Conservation (phyloP, 2,113 vertebrate genomes). For the Xenopus tropicalis region DNA sequence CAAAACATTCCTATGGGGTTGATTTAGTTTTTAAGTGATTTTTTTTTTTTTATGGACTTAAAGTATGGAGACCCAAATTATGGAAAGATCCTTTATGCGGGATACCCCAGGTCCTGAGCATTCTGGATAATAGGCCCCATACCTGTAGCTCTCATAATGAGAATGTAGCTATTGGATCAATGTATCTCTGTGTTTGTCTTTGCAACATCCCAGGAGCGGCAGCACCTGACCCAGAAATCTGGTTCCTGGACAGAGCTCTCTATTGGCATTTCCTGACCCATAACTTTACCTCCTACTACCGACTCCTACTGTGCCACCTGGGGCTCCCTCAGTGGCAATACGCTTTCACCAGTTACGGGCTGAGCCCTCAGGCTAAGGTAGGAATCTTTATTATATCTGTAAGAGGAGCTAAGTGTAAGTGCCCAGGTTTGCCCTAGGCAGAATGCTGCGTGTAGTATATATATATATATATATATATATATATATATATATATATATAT, state of each 20-base stretch:
- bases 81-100: too few relatives aligned
- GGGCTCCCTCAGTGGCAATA: constrained; percentile 97
- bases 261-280: constrained; percentile 91
- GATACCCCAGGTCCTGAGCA: too few relatives aligned
- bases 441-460: not conserved
- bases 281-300: constrained; percentile 89
- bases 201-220: constrained; percentile 61
- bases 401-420: too few relatives aligned
- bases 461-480: not conserved
- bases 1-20: too few relatives aligned
- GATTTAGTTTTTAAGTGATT: too few relatives aligned
- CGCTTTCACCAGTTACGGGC: constrained; percentile 84
- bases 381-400: constrained; percentile 1
- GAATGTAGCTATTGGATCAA: too few relatives aligned
- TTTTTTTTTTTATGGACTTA: too few relatives aligned
- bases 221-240: constrained; percentile 80
- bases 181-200: too few relatives aligned
- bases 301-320: constrained; percentile 89
- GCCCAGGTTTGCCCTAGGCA: not conserved
- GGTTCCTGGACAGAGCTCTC: constrained; percentile 91
- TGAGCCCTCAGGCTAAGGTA: constrained; percentile 93
- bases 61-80: too few relatives aligned
- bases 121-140: too few relatives aligned
- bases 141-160: too few relatives aligned
- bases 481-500: too few relatives aligned